Percentiles rank a stretch among this genome's conserved stretches.
Conservation (phyloP, 1,140 invertebrate genomes). For the Sitobion miscanthi region DNA sequence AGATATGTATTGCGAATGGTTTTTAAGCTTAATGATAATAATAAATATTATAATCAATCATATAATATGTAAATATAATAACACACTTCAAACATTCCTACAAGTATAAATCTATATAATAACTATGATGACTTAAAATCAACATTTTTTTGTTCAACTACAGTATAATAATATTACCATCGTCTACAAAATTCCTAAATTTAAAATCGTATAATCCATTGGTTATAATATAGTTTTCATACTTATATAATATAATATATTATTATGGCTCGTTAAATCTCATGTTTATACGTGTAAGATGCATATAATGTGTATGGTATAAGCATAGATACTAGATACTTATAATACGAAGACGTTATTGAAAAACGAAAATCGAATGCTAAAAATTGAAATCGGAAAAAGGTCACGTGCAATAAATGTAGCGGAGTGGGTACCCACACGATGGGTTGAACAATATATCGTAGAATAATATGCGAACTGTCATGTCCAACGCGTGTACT, state of each 20-base stretch:
- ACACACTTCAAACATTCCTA: constrained; percentile 15
- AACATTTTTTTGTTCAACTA: neutral
- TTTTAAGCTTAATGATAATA: constrained; percentile 47
- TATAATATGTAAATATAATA: neutral
- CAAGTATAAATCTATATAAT: neutral
- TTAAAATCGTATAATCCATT: neutral
- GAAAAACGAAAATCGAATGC: neutral
- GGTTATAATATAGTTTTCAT: neutral
- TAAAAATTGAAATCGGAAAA: neutral
- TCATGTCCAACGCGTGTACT: too few relatives aligned
- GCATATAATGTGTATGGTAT: neutral
- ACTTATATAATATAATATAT: neutral
- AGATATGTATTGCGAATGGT: constrained; percentile 56
- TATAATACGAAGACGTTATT: neutral
- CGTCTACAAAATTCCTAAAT: neutral
- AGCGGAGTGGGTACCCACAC: neutral
- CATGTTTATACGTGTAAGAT: neutral
- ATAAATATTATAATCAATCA: constrained; percentile 4
- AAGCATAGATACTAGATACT: neutral
- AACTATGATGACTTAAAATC: neutral
- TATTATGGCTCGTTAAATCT: neutral
- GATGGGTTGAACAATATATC: neutral
- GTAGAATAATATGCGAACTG: too few relatives aligned
- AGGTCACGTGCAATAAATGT: neutral
- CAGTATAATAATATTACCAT: neutral